Base-by-base conservation (phyloP, 2,113 vertebrate genomes). In the Microtus richardsoni region DNA sequence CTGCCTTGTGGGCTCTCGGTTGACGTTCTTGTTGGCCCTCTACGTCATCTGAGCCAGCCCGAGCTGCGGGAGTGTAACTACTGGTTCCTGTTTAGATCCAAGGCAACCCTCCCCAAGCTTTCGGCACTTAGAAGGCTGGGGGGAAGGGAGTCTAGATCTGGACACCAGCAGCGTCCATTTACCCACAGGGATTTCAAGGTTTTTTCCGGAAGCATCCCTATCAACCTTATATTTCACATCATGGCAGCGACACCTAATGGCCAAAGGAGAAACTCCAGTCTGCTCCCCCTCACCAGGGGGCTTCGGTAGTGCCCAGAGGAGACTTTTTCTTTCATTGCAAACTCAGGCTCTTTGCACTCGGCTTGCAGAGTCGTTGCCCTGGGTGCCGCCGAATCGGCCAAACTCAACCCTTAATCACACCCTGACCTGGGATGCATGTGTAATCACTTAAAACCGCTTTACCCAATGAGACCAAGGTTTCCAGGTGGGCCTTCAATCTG, bases 161-260 rank as follows among this genome's bases (percentile, higher is more conserved):
- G 60, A 87, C 83, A 41, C 39, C 80, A 79, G 52, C 28, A 44
- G 84, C 47, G 26, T 58, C 54, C 33, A 7, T 74, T 52, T 41
- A 62, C 73, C 66, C 70, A 75, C 5, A 70, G n/a, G n/a, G 62
- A 60, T 74, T 39, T 30, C 70, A 41, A 73, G 54, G 26, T 80
- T 92, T 92, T 91, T 84, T 88, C 84, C 6, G 6, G 16, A n/a
- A 93, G 75, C 74, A 2, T 66, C 74, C 41, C 44, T 39, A 30
- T 28, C 52, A 33, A 94, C 26, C 75, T 28, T 5, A 28, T 75
- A 97, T 98, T 96, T 73, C 84, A 68, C 88, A 97, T 97, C 96
- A 71, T 89, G 75, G 78, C 97, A 97, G 96, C 96, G 95, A 77
- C 97, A 98, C 95, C 97, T 96, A 82, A 97, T 95, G 96, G 78